Base-by-base conservation (phyloP, 2,113 vertebrate genomes). In the Takifugu bimaculatus region DNA sequence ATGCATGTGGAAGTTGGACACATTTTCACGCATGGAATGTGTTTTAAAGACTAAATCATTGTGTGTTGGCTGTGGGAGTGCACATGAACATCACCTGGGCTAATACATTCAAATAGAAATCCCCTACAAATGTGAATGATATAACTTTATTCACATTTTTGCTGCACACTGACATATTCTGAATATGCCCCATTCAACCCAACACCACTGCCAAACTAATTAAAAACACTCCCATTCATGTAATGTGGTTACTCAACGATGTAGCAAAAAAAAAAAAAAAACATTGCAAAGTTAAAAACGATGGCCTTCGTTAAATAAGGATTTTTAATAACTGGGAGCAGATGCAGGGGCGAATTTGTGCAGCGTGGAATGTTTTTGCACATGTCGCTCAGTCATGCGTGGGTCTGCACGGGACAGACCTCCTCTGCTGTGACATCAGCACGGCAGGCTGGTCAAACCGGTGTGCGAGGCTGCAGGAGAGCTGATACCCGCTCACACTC, bases 371-470 rank as follows among this genome's bases (percentile, higher is more conserved):
- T 27, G 27, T 7, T 27, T 20, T 29, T 25, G 26, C 60, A 13
- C 26, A 0, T 39, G 35, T 10, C 7, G 9, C 11, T 48, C 14
- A 48, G 45, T 48, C 15, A 50, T 6, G 14, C 15, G 4, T 50
- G 48, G 48, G n/a, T 20, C 48, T 25, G n/a, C 26, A 11, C 26
- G 75, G 74, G 70, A 60, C 59, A 53, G 72, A 63, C 59, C 55
- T 57, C 11, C 15, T 48, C 13, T 65, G 57, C 27, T 53, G 63
- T 85, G 81, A 87, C 85, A 80, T 86, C 85, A 87, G 72, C 63
- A 58, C 65, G 56, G 48, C 65, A 75, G 60, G 70, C 77, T 86
- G 3, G 81, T 82, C 81, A 85, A 82, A 88, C 81, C 81, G 74
- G 83, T 84, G 82, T 63, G 49, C 42, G 54, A 72, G 82, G 32